Conservation (phyloP, 2,797 vertebrate species). For the Cossypha heuglini region DNA sequence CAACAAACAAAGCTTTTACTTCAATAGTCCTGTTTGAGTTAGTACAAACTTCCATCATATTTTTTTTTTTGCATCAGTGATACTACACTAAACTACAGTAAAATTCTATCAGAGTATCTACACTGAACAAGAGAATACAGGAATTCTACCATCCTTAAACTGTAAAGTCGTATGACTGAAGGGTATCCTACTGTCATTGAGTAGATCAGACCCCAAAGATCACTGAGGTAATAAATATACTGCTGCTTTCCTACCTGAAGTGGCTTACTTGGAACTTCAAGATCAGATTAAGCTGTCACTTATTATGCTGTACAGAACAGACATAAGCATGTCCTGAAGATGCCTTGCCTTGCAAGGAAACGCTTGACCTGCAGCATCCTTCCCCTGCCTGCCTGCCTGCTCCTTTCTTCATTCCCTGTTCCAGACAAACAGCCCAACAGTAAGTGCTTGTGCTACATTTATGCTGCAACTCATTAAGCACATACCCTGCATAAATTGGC, state of each 20-base stretch:
- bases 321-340: background rate
- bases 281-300: background rate
- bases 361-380: background rate
- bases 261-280: background rate
- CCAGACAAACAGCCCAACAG: background rate
- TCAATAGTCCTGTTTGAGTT: background rate
- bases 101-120: background rate
- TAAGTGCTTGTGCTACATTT: background rate
- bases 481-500: background rate
- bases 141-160: background rate
- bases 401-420: slow-evolving; percentile 1
- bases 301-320: background rate
- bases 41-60: background rate
- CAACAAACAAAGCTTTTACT: background rate
- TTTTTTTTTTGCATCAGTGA: background rate
- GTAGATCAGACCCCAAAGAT: background rate
- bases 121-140: background rate
- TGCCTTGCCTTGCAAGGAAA: background rate
- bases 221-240: background rate
- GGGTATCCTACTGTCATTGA: background rate
- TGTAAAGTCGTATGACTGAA: background rate
- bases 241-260: background rate
- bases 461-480: background rate
- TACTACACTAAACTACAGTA: background rate
- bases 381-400: background rate